Base-by-base conservation (phyloP, 2,888 invertebrate genomes). In the Netelia melanura region DNA sequence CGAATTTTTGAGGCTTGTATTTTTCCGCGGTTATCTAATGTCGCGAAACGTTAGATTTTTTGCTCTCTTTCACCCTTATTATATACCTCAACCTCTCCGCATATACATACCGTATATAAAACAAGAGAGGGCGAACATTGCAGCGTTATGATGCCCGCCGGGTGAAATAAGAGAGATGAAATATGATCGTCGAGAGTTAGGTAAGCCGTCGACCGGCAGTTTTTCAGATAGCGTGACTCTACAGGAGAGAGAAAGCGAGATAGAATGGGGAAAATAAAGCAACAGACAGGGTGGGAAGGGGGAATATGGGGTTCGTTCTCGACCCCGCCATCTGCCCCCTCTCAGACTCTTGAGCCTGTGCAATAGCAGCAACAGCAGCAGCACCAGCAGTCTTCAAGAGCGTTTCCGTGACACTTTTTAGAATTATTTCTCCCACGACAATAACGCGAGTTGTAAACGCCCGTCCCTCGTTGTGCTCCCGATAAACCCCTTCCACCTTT, bases 181-280 rank as follows among this genome's bases (percentile, higher is more conserved):
- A 88, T 91, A 90, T 86, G 89, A 90, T 87, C 85, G 87, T 85
- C 65, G 81, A 88, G 88, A 90, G 89, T 90, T 88, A 81, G 76
- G 84, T 84, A 88, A 90, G 90, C 90, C 90, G 89, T 89, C 89
- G 87, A 85, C 88, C 88, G 80, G 71, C 80, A 85, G 79, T 84
- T 86, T 81, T 87, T 85, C 72, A 79, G 81, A 85, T 81, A 85
- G 82, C 70, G 68, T 52, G 54, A 56, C 44, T 77, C 75, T 30
- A 65, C 48, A 17, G 70, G 77, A 68, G 72, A 25, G 61, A 48
- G 81, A 81, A 72, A 56, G 77, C 56, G 77, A 23, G 74, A 76
- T 17, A 23, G 58, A 23, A 10, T 48, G 61, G 30, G 81, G 77
- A 38, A 38, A 38, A 38, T 38, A 38, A 38, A 38, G 38, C 38